Evolutionary conservation across 2,797 vertebrate genomes (phyloP).

Genomic region (Alca torda): DNA sequence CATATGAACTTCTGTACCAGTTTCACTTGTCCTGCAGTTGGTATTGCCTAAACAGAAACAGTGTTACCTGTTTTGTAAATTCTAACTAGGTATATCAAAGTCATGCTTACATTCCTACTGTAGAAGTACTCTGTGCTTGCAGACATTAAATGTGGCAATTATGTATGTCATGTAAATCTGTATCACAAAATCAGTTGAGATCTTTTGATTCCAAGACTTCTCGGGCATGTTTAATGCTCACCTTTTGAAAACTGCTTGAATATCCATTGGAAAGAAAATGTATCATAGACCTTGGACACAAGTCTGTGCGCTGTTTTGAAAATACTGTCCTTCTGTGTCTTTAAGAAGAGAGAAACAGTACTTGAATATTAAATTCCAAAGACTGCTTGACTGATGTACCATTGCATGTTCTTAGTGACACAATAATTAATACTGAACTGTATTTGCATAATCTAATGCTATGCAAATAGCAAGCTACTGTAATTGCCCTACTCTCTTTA

Average conservation of each 20-base stretch:
- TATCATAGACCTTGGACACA: not conserved
- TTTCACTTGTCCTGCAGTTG: not conserved
- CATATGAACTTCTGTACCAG: rapidly evolving
- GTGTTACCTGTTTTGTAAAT: not conserved
- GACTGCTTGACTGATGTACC: not conserved
- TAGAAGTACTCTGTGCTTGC: not conserved
- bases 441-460: not conserved
- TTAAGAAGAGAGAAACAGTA: not conserved
- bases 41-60: not conserved
- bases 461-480: not conserved
- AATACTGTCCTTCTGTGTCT: not conserved
- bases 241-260: not conserved
- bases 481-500: not conserved
- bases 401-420: not conserved
- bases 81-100: not conserved
- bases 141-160: not conserved
- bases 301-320: not conserved
- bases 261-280: not conserved
- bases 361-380: not conserved
- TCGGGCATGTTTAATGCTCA: not conserved
- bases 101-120: not conserved
- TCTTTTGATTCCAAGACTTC: not conserved
- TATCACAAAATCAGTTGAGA: not conserved
- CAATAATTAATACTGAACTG: not conserved
- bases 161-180: not conserved